Evolutionary conservation across 35 echinoderm and acorn worm genomes (phyloP), one percentile per base, ranked within the genome.

Genomic region (Heliocidaris erythrogramma): DNA sequence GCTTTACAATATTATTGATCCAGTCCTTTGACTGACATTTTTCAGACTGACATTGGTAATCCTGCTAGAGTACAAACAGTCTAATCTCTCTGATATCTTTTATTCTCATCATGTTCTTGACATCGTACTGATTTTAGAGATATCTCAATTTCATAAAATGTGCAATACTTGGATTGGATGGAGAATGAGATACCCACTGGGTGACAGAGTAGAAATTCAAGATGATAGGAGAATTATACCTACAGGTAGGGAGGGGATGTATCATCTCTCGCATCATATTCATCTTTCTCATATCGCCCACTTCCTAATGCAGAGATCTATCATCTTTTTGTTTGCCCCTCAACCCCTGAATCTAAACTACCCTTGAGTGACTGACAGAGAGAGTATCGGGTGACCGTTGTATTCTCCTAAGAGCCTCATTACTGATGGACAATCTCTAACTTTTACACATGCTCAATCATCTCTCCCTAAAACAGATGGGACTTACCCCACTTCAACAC

Each of bases 391-490:
- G 65, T 78, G 65, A 78, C 65, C 27, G 65, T 78, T 78, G 65
- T 78, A 78, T 78, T 78, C 65, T 78, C 65, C 27, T 21, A 78
- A 78, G 65, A 78, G 65, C 65, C 65, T 5, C 27, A n/a, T 78
- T 78, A 78, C 65, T 24, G 65, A 78, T 78, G 65, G 65, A 78
- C 65, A 78, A 78, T 78, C 65, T 78, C 65, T 21, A 78, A n/a
- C 65, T 78, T 78, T 78, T 78, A 78, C 65, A 78, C 65, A 78
- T 78, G 27, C 65, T 78, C 65, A 78, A 78, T 78, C 65, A 78
- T 78, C 65, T 78, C 65, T 27, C 27, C 21, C 0, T 21, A 78
- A 78, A 78, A 78, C 65, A 78, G 65, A 78, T 78, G 65, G 65
- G 65, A 78, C 65, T 78, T 21, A 7, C 65, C 65, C 65, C 18